A percentile compares a stretch with the other conserved stretches of the same genome.
These are phyloP conservation scores for Dicranocentrus wangi DNA, from an alignment of 2,888 invertebrate species.

Conservation along the genomic window DNA sequence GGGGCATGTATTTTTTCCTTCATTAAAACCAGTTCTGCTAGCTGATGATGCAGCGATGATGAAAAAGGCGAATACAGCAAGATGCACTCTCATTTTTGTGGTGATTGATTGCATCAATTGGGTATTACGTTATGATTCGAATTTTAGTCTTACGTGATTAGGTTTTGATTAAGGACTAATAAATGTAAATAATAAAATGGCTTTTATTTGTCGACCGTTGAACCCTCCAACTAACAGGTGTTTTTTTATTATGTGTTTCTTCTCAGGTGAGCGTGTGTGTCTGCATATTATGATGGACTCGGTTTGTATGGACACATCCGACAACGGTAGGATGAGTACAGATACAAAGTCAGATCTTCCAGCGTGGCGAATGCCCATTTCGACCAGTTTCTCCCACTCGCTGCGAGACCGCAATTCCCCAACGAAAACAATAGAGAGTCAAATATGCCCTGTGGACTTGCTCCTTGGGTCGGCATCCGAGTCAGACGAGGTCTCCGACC, in stretches of 20 bases:
- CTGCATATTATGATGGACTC: constrained; percentile 56
- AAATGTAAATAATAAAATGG: too few relatives aligned
- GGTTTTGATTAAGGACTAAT: too few relatives aligned
- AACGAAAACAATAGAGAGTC: constrained; percentile 17
- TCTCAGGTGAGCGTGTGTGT: background rate
- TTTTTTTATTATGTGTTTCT: constrained; percentile 15
- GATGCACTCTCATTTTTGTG: too few relatives aligned
- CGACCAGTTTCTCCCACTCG: constrained; percentile 59
- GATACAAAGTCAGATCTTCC: constrained; percentile 61
- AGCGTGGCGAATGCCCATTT: constrained; percentile 70
- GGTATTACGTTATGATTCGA: too few relatives aligned
- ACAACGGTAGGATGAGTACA: constrained; percentile 33
- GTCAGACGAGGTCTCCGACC: constrained; percentile 21
- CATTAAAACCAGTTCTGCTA: constrained; percentile 39
- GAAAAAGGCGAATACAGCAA: constrained; percentile 15
- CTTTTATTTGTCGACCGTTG: constrained; percentile 51
- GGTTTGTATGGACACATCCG: constrained; percentile 60
- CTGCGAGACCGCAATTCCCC: constrained; percentile 38
- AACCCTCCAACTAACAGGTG: constrained; percentile 44
- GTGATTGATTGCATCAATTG: too few relatives aligned
- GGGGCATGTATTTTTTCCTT: background rate
- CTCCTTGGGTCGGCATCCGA: background rate
- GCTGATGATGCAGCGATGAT: too few relatives aligned
- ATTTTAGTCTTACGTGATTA: too few relatives aligned
- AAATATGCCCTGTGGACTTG: constrained; percentile 20